Evolutionary conservation across 2,888 invertebrate species (phyloP).

Genomic region (Oxycera nigricornis): DNA sequence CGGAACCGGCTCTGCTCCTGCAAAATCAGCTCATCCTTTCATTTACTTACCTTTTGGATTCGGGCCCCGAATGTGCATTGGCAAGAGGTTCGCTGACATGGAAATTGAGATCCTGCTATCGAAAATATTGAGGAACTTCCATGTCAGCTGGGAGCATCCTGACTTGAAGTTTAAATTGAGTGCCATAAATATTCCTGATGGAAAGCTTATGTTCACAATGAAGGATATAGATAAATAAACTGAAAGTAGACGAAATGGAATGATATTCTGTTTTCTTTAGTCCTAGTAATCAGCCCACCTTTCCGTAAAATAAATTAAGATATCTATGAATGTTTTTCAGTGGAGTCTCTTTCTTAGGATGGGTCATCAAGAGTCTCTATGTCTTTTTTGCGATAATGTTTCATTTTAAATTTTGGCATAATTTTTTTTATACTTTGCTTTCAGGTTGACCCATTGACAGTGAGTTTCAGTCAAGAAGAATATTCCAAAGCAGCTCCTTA

Average conservation of each 20-base stretch:
- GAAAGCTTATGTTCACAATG: conserved; percentile 58
- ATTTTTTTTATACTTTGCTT: too few species aligned
- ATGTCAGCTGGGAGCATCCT: conserved; percentile 53
- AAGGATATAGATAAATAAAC: background rate
- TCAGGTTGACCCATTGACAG: too few species aligned
- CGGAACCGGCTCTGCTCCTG: conserved; percentile 34
- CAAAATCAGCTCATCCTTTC: conserved; percentile 62
- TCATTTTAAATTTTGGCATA: too few species aligned
- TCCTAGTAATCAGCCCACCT: too few species aligned
- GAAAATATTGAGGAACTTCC: conserved; percentile 55
- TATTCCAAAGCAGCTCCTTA: conserved; percentile 51
- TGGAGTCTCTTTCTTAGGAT: too few species aligned
- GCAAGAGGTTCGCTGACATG: conserved; percentile 74
- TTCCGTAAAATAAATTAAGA: too few species aligned
- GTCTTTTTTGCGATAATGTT: too few species aligned
- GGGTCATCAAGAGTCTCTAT: too few species aligned
- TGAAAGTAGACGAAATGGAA: too few species aligned
- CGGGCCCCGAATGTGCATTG: conserved; percentile 73
- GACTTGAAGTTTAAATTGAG: conserved; percentile 52
- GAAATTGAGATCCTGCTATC: conserved; percentile 68
- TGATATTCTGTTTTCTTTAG: too few species aligned
- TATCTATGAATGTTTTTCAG: too few species aligned
- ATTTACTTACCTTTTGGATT: conserved; percentile 72
- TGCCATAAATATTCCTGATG: conserved; percentile 56
- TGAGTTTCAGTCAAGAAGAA: conserved; percentile 43